Base-by-base conservation (phyloP, 1,140 invertebrate species). In the Tenebrio molitor region DNA sequence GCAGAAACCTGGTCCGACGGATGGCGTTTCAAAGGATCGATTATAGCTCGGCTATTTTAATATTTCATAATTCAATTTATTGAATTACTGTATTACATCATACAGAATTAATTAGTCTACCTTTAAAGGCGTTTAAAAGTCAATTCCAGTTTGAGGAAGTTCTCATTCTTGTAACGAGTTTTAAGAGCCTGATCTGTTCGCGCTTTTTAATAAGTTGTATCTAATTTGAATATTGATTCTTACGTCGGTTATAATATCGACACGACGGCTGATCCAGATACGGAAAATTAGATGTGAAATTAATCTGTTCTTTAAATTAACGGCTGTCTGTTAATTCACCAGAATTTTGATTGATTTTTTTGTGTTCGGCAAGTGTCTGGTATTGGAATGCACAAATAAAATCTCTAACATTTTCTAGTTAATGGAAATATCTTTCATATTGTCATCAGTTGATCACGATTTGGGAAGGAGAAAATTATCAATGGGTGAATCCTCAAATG, bases 211-310 rank as follows among this genome's bases (percentile, higher is more conserved):
- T 33, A 33, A 33, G 29, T 33, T n/a, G n/a, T 19, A 50, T 21
- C 44, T 50, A 50, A 23, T 50, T 50, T 50, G 44, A 50, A 50
- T 50, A 50, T 21, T 50, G 44, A 23, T 50, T 21, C 23, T 50
- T 19, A 50, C 44, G 44, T 50, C 44, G 23, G 14, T 50, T 50
- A 19, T 17, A 50, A 50, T 50, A 19, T 17, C 23, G 44, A 50
- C n/a, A n/a, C n/a, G n/a, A n/a, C n/a, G n/a, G n/a, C n/a, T n/a
- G n/a, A n/a, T n/a, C n/a, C n/a, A n/a, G n/a, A n/a, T n/a, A n/a
- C n/a, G n/a, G n/a, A n/a, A n/a, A n/a, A n/a, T n/a, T n/a, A n/a
- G n/a, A n/a, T n/a, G n/a, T n/a, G n/a, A n/a, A n/a, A n/a, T n/a
- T n/a, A n/a, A n/a, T n/a, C n/a, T n/a, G n/a, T n/a, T n/a, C n/a